A percentile compares a stretch with the other conserved stretches of the same genome.
Conservation (phyloP, 2,888 invertebrate genomes). For the Mimumesa dahlbomi region DNA sequence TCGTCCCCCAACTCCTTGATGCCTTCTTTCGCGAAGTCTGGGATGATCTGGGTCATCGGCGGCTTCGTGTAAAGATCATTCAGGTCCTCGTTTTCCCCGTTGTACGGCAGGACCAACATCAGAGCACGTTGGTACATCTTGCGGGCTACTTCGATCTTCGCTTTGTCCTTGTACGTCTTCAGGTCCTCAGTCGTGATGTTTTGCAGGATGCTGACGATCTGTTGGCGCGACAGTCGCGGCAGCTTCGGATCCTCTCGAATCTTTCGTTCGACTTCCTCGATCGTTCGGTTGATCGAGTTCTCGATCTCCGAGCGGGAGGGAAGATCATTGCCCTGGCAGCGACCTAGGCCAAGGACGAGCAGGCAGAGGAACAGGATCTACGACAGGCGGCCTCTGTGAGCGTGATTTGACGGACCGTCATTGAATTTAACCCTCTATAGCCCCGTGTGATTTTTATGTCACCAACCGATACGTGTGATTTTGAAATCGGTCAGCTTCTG, state of each 20-base stretch:
- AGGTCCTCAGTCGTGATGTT: slow-evolving; percentile 81
- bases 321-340: slow-evolving; percentile 65
- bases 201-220: slow-evolving; percentile 85
- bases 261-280: slow-evolving; percentile 86
- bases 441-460: no score
- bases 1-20: background rate
- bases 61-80: slow-evolving; percentile 86
- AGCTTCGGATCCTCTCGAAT: slow-evolving; percentile 84
- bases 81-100: slow-evolving; percentile 82
- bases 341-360: slow-evolving; percentile 66
- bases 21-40: slow-evolving; percentile 60
- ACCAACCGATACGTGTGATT: no score
- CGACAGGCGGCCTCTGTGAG: slow-evolving; percentile 40
- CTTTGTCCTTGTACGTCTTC: slow-evolving; percentile 68
- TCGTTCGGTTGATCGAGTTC: slow-evolving; percentile 81
- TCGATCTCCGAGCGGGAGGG: slow-evolving; percentile 73
- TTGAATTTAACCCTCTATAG: no score
- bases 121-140: slow-evolving; percentile 82
- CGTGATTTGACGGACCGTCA: no score
- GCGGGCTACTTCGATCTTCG: slow-evolving; percentile 71
- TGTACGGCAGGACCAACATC: slow-evolving; percentile 86
- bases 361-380: slow-evolving; percentile 71
- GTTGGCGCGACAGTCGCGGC: slow-evolving; percentile 84
- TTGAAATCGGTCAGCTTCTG: no score
- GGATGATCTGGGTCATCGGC: slow-evolving; percentile 84